Percentiles rank a stretch among this genome's conserved stretches.
Conservation (phyloP, 2,113 vertebrate species). For the Nematolebias whitei region DNA sequence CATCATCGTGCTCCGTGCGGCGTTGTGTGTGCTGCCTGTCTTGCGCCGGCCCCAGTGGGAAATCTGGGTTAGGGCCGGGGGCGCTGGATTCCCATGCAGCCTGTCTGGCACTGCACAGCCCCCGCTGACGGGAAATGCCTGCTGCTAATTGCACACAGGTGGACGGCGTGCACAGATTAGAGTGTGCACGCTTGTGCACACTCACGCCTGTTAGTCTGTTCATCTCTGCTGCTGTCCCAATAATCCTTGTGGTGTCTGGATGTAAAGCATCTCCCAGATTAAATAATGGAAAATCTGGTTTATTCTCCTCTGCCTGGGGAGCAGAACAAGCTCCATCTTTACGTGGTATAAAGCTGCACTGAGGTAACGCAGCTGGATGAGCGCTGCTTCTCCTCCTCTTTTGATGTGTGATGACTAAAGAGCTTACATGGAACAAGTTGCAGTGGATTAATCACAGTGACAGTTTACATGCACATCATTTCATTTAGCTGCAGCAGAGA, state of each 20-base stretch:
- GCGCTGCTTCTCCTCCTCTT: conserved; percentile 15
- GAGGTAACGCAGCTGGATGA: background rate
- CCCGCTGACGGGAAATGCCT: conserved; percentile 75
- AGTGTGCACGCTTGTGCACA: conserved; percentile 45
- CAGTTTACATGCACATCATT: conserved; percentile 33
- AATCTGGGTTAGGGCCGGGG: conserved; percentile 15
- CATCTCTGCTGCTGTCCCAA: too few relatives aligned
- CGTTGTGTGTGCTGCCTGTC: conserved; percentile 4
- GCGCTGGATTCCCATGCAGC: conserved; percentile 58
- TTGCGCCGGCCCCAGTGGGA: conserved; percentile 25
- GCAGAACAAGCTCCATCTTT: conserved; percentile 15
- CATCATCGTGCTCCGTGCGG: conserved; percentile 11
- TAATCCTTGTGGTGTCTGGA: conserved; percentile 5
- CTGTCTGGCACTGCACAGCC: conserved; percentile 65
- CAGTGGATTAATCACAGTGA: conserved; percentile 54
- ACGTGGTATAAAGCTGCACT: conserved; percentile 7
- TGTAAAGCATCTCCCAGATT: conserved; percentile 8
- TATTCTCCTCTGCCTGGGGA: conserved; percentile 7
- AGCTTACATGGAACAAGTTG: conserved; percentile 36
- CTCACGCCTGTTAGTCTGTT: conserved; percentile 43
- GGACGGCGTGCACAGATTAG: conserved; percentile 34
- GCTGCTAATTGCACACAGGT: conserved; percentile 78
- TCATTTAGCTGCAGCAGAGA: conserved; percentile 26
- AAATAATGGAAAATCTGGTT: conserved; percentile 10
- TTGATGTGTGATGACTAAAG: background rate